These are phyloP conservation scores for Poicephalus meyeri DNA, from an alignment of 2,113 vertebrate species.

Conservation along the genomic window DNA sequence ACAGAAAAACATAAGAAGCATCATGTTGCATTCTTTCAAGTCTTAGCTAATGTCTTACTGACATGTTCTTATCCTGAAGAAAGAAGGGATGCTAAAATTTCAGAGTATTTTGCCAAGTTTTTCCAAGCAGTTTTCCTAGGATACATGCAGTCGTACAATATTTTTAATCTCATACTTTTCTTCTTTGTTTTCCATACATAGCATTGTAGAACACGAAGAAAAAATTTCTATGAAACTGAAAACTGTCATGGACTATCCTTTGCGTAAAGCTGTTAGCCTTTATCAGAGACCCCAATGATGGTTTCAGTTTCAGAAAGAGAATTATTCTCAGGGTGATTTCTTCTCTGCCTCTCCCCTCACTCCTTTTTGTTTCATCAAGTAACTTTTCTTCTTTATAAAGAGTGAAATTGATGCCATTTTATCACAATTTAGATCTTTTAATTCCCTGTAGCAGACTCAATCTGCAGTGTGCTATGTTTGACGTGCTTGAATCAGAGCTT, in stretches of 20 bases:
- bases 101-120: neutral
- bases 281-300: neutral
- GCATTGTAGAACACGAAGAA: neutral
- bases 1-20: neutral
- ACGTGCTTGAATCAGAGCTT: neutral
- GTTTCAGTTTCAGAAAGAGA: neutral
- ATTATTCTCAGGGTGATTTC: neutral
- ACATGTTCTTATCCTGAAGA: neutral
- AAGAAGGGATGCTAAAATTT: neutral
- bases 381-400: neutral
- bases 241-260: neutral
- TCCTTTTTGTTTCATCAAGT: neutral
- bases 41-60: neutral
- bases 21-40: neutral
- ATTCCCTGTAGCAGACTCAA: neutral
- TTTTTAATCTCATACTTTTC: neutral
- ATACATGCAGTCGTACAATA: neutral
- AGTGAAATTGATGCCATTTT: neutral
- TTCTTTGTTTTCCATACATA: neutral
- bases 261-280: neutral
- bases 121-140: neutral
- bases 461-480: neutral
- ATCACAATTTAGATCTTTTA: neutral
- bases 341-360: neutral
- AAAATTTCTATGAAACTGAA: neutral